phyloP scores from a whole-genome alignment of 1,140 invertebrate genomes.

The Bombus waltoni region DNA sequence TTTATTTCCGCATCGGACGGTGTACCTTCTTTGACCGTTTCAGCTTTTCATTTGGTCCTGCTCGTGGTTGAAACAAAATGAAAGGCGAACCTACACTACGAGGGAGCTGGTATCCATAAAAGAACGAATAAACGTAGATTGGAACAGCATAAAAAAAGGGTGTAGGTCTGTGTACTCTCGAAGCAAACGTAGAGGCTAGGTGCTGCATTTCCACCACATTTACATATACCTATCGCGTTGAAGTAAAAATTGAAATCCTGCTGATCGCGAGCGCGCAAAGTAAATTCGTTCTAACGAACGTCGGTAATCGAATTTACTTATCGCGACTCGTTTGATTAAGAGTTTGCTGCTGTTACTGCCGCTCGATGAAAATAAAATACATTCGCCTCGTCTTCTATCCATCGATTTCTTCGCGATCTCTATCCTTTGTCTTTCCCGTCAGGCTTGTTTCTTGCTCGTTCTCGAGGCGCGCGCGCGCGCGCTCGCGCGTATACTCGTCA shows the following conservation, averaged over 20 bases:
- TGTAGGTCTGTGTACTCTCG: slow-evolving; percentile 7
- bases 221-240: slow-evolving; percentile 36
- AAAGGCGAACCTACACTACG: slow-evolving; percentile 62
- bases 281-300: slow-evolving; percentile 62
- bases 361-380: slow-evolving; percentile 16
- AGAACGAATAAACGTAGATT: slow-evolving; percentile 76
- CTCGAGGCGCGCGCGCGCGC: not conserved
- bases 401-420: not conserved
- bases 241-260: slow-evolving; percentile 55
- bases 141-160: slow-evolving; percentile 72
- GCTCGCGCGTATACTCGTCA: too few species aligned
- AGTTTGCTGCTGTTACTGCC: not conserved
- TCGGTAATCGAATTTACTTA: slow-evolving; percentile 57
- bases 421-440: not conserved
- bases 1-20: slow-evolving; percentile 43
- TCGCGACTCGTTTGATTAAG: slow-evolving; percentile 36
- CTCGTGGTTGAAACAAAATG: slow-evolving; percentile 72
- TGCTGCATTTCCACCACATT: slow-evolving; percentile 39
- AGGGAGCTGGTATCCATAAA: slow-evolving; percentile 66
- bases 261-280: slow-evolving; percentile 40
- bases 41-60: slow-evolving; percentile 68
- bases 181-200: slow-evolving; percentile 7
- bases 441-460: not conserved
- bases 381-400: not conserved
- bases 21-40: slow-evolving; percentile 28